Base-by-base conservation (phyloP, 1,140 invertebrate species). In the Leptinotarsa defecta region DNA sequence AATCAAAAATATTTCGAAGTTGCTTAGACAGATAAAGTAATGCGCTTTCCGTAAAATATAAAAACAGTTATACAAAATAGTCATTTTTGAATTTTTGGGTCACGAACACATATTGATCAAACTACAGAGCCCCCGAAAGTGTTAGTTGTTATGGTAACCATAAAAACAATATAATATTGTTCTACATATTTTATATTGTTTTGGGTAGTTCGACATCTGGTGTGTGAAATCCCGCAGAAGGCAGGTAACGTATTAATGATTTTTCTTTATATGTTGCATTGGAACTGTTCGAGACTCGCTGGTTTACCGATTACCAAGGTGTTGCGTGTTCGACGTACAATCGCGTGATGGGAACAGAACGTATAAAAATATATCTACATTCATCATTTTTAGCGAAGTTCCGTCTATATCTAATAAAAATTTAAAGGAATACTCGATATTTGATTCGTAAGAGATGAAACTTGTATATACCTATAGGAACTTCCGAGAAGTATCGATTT, bases 201-300 rank as follows among this genome's bases (percentile, higher is more conserved):
- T 57, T 13, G 52, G 5, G 17, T 57, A 19, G 52, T 57, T 57
- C 17, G 52, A 57, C 52, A 57, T 57, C 52, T 57, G 17, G 52
- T 57, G 52, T 57, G 52, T 17, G 52, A 19, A 57, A 19, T 19
- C 13, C 52, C 52, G 52, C 15, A 57, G n/a, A 57, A 57, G 34
- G 52, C 6, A 57, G 52, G 52, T 57, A 57, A 57, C 52, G 52
- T 15, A 57, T 57, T 57, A 57, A 13, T 57, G 52, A 57, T 57
- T 57, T 57, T 57, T 57, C 52, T 57, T 6, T 57, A 57, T 57
- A 57, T 57, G 52, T 57, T 57, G 15, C 52, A 57, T 57, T 57
- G 52, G 15, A 57, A 57, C 52, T n/a, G 17, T 57, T 57, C n/a
- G 52, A 17, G n/a, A n/a, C 52, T 57, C n/a, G 17, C 52, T 57